Percentiles rank a stretch among this genome's conserved stretches.
These are phyloP conservation scores for Elaphurus davidianus DNA, from an alignment of 2,113 vertebrate species.

Conservation along the genomic window DNA sequence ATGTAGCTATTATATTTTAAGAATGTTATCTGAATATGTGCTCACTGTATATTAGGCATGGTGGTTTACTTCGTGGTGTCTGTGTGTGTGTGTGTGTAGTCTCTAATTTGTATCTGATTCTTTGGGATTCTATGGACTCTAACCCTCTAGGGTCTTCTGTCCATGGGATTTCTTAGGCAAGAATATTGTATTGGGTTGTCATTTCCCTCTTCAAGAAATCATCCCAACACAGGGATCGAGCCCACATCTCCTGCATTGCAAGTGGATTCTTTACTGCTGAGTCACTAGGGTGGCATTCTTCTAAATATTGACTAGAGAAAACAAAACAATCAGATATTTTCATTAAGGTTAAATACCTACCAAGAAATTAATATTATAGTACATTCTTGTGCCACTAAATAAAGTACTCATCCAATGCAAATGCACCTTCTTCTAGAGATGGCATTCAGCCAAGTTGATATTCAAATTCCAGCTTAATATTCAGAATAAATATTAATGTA, in stretches of 20 bases:
- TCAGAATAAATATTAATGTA: background rate
- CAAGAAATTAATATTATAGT: constrained; percentile 9
- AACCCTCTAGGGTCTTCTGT: background rate
- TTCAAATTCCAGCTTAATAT: background rate
- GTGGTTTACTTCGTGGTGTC: background rate
- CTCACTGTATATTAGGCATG: background rate
- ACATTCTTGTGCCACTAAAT: background rate
- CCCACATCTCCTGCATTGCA: background rate
- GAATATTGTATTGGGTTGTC: background rate
- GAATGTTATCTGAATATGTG: background rate
- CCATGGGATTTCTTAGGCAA: background rate
- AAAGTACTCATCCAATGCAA: constrained; percentile 10
- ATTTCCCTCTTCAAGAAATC: background rate
- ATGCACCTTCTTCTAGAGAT: background rate
- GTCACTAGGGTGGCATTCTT: constrained; percentile 7
- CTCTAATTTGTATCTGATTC: background rate
- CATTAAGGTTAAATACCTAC: background rate
- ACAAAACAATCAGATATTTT: background rate
- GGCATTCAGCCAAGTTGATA: background rate
- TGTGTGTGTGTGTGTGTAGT: background rate
- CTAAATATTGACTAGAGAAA: background rate
- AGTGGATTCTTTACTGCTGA: background rate
- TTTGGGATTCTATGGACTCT: background rate
- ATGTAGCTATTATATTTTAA: background rate
- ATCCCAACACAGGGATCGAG: background rate